These are phyloP conservation scores for Fissipunctia ypsillon DNA, from an alignment of 2,888 invertebrate genomes.

Conservation along the genomic window DNA sequence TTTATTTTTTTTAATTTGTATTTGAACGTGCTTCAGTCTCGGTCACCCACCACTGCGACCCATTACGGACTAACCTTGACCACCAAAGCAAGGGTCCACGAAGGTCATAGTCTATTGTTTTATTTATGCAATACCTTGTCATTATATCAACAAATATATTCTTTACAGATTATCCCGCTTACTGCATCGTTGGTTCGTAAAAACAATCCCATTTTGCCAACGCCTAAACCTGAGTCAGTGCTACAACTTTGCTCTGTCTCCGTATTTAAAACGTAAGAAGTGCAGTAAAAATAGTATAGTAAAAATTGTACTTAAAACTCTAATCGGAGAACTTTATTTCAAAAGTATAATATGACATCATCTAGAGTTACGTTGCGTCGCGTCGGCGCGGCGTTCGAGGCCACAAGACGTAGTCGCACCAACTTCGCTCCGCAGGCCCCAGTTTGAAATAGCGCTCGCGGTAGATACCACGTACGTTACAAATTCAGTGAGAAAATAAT, in stretches of 20 bases:
- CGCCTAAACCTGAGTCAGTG: neutral
- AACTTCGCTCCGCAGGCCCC: conserved; percentile 49
- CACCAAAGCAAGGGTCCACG: conserved; percentile 43
- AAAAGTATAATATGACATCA: conserved; percentile 76
- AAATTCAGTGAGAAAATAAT: conserved; percentile 72
- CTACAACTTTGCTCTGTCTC: neutral
- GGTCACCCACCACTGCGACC: neutral
- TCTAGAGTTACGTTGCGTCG: conserved; percentile 67
- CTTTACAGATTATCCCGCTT: conserved; percentile 9
- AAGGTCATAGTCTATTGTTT: conserved; percentile 63
- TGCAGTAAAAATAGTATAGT: conserved; percentile 24
- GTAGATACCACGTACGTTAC: conserved; percentile 71
- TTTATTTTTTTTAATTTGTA: conserved; percentile 13
- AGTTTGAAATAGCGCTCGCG: conserved; percentile 75
- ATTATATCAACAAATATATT: conserved; percentile 25
- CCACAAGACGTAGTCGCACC: conserved; percentile 65
- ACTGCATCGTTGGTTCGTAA: neutral
- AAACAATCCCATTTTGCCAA: conserved; percentile 14
- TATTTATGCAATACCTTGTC: conserved; percentile 28
- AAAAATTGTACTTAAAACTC: conserved; percentile 54
- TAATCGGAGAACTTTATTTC: conserved; percentile 67
- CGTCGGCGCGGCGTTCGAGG: conserved; percentile 71
- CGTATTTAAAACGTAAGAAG: conserved; percentile 43
- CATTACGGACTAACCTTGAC: conserved; percentile 53
- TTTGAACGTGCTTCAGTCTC: conserved; percentile 16